Base-by-base conservation (phyloP, 2,797 vertebrate genomes). In the Hippocampus kuda region DNA sequence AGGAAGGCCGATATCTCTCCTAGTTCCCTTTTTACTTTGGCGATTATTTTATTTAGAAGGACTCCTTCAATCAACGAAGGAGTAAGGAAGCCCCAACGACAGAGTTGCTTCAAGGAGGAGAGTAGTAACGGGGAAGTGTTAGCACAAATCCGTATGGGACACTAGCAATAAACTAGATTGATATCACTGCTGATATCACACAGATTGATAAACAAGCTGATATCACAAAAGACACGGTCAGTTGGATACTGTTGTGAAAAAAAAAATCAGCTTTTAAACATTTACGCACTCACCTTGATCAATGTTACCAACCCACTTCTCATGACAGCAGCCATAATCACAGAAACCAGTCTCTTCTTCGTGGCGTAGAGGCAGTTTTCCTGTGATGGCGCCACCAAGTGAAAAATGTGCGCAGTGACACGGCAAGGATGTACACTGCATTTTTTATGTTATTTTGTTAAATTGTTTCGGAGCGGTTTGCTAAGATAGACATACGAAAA, bases 241-340 rank as follows among this genome's bases (percentile, higher is more conserved):
- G 18, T 10, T 9, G 59, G 8, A 34, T 34, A 24, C 5, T 44
- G 38, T 6, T n/a, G 30, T 67, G 18, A 42, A 54, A n/a, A 56
- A 68, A 54, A 16, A 59, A 69, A 56, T 22, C 11, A 54, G 3
- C 2, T 1, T 3, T 4, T n/a, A 53, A 71, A 60, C 30, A 67
- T 42, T 1, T 41, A 0, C 1, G 1, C 12, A 76, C 90, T 91
- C 83, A 92, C 91, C 90, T 92, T 92, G 86, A 81, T 79, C 86
- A 91, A 83, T 81, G 89, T 87, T 87, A 85, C 69, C 4, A 91
- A 6, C 49, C 79, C 89, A 67, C 88, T 70, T 75, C 89, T 87
- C 76, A 91, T 69, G 72, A 81, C 75, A 74, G 87, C 88, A 76
- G 90, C 90, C 90, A 91, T 91, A 41, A 68, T 88, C 5, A 44